Conservation (phyloP, 2,113 vertebrate species). For the Morone chrysops region DNA sequence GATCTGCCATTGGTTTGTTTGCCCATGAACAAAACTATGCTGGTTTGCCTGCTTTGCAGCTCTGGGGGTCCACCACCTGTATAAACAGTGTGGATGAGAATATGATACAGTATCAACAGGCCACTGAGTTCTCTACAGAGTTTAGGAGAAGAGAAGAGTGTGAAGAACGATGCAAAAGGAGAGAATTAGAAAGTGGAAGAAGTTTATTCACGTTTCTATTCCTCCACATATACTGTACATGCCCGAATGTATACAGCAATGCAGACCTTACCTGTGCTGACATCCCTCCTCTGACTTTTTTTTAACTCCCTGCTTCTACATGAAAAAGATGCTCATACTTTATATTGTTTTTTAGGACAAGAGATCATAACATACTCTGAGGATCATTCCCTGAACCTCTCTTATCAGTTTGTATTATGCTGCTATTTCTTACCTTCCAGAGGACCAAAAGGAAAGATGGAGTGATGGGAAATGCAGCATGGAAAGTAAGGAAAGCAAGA, state of each 20-base stretch:
- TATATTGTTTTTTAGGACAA: neutral
- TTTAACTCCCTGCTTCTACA: neutral
- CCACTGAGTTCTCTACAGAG: neutral
- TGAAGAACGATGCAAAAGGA: neutral
- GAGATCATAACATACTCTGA: neutral
- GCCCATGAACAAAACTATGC: conserved; percentile 31
- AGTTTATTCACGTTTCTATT: neutral
- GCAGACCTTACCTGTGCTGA: neutral
- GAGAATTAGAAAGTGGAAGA: neutral
- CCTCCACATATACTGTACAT: neutral
- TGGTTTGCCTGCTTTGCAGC: conserved; percentile 13
- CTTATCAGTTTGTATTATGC: neutral
- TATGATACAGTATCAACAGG: conserved; percentile 40
- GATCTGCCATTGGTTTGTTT: conserved; percentile 32
- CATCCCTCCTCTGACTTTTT: neutral
- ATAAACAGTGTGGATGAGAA: conserved; percentile 63
- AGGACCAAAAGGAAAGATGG: neutral
- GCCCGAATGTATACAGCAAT: no score
- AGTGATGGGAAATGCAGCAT: neutral
- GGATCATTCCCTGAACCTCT: neutral
- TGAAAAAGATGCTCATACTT: neutral
- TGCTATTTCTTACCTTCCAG: neutral
- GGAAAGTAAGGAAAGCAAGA: neutral
- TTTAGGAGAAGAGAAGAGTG: conserved; percentile 9
- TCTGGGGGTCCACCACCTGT: conserved; percentile 65